phyloP scores from a whole-genome alignment of 2,888 invertebrate species.

The Harpagoxenus sublaevis region DNA sequence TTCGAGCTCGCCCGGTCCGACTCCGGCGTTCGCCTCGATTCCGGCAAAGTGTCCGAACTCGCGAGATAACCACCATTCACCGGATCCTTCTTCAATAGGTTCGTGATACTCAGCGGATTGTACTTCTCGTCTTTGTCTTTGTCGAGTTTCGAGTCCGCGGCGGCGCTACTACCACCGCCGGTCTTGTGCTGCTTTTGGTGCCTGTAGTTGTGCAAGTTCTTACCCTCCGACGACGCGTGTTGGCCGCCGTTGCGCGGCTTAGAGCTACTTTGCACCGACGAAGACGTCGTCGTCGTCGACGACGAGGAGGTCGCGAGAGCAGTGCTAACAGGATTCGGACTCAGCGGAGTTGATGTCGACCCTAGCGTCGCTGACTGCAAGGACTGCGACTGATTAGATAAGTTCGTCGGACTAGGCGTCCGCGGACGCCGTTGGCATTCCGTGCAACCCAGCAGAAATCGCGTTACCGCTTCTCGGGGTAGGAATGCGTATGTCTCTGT shows the following conservation, averaged over 20 bases:
- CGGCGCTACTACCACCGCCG: not conserved
- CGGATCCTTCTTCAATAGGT: slow-evolving; percentile 84
- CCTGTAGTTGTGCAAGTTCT: slow-evolving; percentile 82
- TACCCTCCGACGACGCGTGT: slow-evolving; percentile 73
- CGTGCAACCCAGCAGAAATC: slow-evolving; percentile 97
- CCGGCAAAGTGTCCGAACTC: slow-evolving; percentile 84
- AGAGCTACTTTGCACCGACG: slow-evolving; percentile 76
- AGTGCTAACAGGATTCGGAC: slow-evolving; percentile 75
- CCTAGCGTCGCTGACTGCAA: slow-evolving; percentile 76
- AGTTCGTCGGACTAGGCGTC: slow-evolving; percentile 88
- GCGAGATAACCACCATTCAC: slow-evolving; percentile 75
- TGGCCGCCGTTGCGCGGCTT: slow-evolving; percentile 81
- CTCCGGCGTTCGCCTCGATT: slow-evolving; percentile 87
- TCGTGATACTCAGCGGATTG: slow-evolving; percentile 84
- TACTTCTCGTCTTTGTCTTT: slow-evolving; percentile 82
- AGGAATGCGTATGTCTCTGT: slow-evolving; percentile 98
- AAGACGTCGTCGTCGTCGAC: slow-evolving; percentile 68
- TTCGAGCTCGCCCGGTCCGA: slow-evolving; percentile 84
- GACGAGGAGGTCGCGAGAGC: slow-evolving; percentile 66
- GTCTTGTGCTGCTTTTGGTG: slow-evolving; percentile 75
- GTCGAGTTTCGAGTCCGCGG: slow-evolving; percentile 69
- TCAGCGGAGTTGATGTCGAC: slow-evolving; percentile 73
- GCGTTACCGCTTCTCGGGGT: slow-evolving; percentile 98
- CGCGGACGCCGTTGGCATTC: slow-evolving; percentile 95
- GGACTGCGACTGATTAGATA: slow-evolving; percentile 82